Evolutionary conservation across 2,797 vertebrate species (phyloP).

Genomic region (Spinibarbus caldwelli): DNA sequence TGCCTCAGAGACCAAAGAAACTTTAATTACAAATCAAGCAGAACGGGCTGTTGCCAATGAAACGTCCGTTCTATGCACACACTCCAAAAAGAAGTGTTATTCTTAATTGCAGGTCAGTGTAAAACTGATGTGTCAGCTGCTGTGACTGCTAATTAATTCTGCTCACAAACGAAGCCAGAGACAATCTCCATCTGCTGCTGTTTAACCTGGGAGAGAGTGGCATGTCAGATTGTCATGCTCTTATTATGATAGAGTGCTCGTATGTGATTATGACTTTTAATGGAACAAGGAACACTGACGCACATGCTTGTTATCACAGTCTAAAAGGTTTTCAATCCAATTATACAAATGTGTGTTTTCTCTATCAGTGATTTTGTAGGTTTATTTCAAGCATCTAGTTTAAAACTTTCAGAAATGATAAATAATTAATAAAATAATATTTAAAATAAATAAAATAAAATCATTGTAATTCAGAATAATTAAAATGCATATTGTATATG

Average conservation of each 20-base stretch:
- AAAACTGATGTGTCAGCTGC: constrained; percentile 73
- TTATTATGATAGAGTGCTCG: constrained; percentile 62
- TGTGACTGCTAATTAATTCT: constrained; percentile 74
- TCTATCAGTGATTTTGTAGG: neutral
- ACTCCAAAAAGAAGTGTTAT: constrained; percentile 70
- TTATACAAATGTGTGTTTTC: constrained; percentile 1
- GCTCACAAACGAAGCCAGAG: constrained; percentile 60
- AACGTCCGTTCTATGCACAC: constrained; percentile 53
- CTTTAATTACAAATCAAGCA: constrained; percentile 63
- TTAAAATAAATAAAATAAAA: neutral
- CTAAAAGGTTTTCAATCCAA: neutral
- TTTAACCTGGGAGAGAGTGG: constrained; percentile 65
- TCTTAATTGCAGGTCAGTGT: constrained; percentile 76
- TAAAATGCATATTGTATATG: neutral
- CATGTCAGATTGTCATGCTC: constrained; percentile 59
- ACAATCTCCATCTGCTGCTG: constrained; percentile 71
- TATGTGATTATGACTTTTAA: constrained; percentile 63
- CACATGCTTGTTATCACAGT: constrained; percentile 19
- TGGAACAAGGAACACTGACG: constrained; percentile 50
- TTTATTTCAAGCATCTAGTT: neutral
- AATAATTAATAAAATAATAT: neutral
- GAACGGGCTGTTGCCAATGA: constrained; percentile 50
- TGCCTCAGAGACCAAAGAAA: constrained; percentile 59
- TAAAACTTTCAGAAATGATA: neutral
- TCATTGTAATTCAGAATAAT: neutral